A percentile compares a stretch with the other conserved stretches of the same genome.
Evolutionary conservation across 2,113 vertebrate species (phyloP).

Genomic region (Ascaphus truei): DNA sequence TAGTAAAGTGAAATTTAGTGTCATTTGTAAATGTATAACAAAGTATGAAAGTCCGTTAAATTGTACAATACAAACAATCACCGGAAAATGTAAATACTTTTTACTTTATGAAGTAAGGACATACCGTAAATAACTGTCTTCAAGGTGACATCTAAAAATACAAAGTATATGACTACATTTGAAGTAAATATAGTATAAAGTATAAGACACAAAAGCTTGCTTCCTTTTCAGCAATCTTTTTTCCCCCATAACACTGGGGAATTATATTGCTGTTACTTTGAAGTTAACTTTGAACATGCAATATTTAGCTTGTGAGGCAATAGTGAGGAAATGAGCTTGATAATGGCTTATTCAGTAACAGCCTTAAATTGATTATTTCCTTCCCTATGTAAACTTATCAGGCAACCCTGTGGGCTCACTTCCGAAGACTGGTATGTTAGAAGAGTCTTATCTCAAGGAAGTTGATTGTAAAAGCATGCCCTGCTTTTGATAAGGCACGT

Average conservation of each 20-base stretch:
- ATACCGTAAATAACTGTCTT: too few relatives aligned
- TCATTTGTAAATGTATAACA: too few relatives aligned
- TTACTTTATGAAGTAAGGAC: too few relatives aligned
- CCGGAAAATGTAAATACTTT: too few relatives aligned
- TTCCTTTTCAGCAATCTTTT: constrained; percentile 42
- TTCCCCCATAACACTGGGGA: constrained; percentile 48
- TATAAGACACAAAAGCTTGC: constrained; percentile 36
- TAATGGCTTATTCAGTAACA: constrained; percentile 82
- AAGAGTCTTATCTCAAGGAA: constrained; percentile 75
- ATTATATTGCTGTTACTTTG: constrained; percentile 55
- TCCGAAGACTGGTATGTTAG: constrained; percentile 69
- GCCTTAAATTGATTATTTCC: constrained; percentile 91
- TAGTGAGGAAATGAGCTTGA: constrained; percentile 71
- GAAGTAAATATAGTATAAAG: too few relatives aligned
- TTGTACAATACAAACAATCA: too few relatives aligned
- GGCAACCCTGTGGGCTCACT: constrained; percentile 74
- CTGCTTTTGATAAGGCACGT: constrained; percentile 64
- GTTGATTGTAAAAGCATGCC: constrained; percentile 71
- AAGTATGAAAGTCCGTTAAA: too few relatives aligned
- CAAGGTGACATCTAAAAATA: too few relatives aligned
- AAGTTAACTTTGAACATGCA: constrained; percentile 64
- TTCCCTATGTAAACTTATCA: constrained; percentile 85
- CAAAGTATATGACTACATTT: too few relatives aligned
- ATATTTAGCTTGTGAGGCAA: constrained; percentile 84
- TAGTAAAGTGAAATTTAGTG: too few relatives aligned